These are phyloP conservation scores for Elymnias hypermnestra DNA, from an alignment of 1,140 invertebrate species.

Conservation along the genomic window DNA sequence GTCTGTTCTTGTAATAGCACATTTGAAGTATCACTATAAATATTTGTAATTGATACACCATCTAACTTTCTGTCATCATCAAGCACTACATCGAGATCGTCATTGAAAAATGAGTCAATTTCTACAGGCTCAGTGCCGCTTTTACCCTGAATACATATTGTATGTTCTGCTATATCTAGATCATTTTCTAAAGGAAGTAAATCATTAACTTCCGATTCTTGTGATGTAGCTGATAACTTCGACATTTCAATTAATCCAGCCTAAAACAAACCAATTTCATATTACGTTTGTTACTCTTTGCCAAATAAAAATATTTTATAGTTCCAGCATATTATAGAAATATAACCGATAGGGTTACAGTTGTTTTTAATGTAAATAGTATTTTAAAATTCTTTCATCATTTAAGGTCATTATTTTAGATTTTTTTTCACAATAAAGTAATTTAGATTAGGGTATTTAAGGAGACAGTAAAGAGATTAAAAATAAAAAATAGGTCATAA, in stretches of 20 bases:
- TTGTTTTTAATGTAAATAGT: too few relatives aligned
- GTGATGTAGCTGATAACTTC: constrained; percentile 1
- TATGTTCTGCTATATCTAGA: background rate
- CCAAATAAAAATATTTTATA: too few relatives aligned
- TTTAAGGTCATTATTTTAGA: too few relatives aligned
- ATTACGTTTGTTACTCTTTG: background rate
- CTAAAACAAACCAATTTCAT: constrained; percentile 5
- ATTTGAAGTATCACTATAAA: background rate
- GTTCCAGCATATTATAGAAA: too few relatives aligned
- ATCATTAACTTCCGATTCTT: background rate
- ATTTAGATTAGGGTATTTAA: too few relatives aligned
- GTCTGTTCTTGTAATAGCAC: background rate
- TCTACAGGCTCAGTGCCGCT: constrained; percentile 1
- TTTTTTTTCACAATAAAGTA: too few relatives aligned
- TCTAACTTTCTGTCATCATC: background rate
- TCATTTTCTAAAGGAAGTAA: background rate
- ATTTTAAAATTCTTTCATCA: too few relatives aligned
- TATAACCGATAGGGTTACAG: too few relatives aligned
- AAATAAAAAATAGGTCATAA: too few relatives aligned
- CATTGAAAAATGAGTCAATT: constrained; percentile 5
- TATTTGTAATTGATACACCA: background rate
- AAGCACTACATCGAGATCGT: constrained; percentile 1
- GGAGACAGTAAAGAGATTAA: too few relatives aligned
- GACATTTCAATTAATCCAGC: background rate
- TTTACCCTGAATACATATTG: background rate